Percentiles rank a stretch among this genome's conserved stretches.
phyloP scores from a whole-genome alignment of 2,888 invertebrate species.

The Xestobium rufovillosum region DNA sequence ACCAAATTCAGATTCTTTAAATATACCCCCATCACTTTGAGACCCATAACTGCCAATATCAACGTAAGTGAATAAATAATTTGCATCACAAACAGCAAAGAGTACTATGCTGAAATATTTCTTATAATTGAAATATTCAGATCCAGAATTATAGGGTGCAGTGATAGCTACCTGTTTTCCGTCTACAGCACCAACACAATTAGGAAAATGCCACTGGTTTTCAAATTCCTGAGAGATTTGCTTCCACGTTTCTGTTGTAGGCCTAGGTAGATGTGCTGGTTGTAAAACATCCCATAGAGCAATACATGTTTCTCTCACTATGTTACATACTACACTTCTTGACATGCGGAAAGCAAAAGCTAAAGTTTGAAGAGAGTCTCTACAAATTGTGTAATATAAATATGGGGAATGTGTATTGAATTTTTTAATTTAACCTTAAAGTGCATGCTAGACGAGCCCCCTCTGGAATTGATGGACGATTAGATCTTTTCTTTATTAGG shows the following conservation, averaged over 20 bases:
- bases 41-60: constrained; percentile 18
- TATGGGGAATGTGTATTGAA: too few relatives aligned
- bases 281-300: constrained; percentile 14
- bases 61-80: too few relatives aligned
- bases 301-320: constrained; percentile 21
- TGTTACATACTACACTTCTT: constrained; percentile 22
- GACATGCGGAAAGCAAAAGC: constrained; percentile 18
- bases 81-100: constrained; percentile 12
- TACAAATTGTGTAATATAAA: too few relatives aligned
- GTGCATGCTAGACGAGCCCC: too few relatives aligned
- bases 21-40: constrained; percentile 16
- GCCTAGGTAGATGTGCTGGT: constrained; percentile 19
- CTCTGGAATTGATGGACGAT: too few relatives aligned
- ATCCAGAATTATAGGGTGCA: constrained; percentile 22
- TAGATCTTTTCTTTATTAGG: too few relatives aligned
- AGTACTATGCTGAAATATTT: constrained; percentile 20
- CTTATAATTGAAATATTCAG: constrained; percentile 22
- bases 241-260: constrained; percentile 18
- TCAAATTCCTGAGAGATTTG: constrained; percentile 19
- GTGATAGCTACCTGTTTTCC: constrained; percentile 21
- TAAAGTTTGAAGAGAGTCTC: too few relatives aligned
- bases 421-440: too few relatives aligned
- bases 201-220: constrained; percentile 22
- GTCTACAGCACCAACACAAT: constrained; percentile 24
- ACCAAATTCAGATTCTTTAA: constrained; percentile 20